These are phyloP conservation scores for Macropodus opercularis DNA, from an alignment of 2,797 vertebrate species.

Conservation along the genomic window DNA sequence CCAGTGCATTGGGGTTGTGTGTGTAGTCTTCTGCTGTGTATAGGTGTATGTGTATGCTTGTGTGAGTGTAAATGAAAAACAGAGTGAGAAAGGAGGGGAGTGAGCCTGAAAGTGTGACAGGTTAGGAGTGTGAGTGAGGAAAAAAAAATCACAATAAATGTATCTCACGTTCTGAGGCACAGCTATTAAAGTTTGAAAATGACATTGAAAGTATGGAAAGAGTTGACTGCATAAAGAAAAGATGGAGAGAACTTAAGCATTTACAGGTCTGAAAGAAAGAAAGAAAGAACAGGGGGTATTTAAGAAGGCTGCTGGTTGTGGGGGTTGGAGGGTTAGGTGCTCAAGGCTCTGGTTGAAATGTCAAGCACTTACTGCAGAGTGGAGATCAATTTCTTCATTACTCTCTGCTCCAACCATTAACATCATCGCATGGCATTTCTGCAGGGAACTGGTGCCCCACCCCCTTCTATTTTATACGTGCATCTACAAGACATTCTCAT, in stretches of 20 bases:
- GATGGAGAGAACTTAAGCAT: conserved; percentile 37
- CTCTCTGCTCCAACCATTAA: conserved; percentile 90
- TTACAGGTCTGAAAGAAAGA: conserved; percentile 34
- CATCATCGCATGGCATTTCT: conserved; percentile 85
- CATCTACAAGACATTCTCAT: conserved; percentile 9
- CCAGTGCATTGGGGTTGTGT: conserved; percentile 85
- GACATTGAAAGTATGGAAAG: conserved; percentile 32
- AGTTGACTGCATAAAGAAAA: conserved; percentile 38
- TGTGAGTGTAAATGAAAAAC: conserved; percentile 59
- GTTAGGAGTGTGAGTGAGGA: conserved; percentile 45
- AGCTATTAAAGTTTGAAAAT: conserved; percentile 54
- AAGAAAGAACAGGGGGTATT: conserved; percentile 45
- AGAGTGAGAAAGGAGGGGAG: conserved; percentile 48
- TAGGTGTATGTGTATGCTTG: conserved; percentile 54
- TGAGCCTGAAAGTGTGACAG: conserved; percentile 72
- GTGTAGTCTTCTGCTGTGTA: conserved; percentile 46
- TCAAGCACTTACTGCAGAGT: conserved; percentile 88
- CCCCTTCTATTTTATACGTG: conserved; percentile 63
- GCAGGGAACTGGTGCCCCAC: conserved; percentile 39
- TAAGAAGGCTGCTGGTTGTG: not conserved
- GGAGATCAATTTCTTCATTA: conserved; percentile 99
- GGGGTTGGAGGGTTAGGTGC: conserved; percentile 70
- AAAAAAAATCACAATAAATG: conserved; percentile 65
- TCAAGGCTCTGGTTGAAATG: conserved; percentile 97
- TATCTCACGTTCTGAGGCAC: conserved; percentile 39